Base-by-base conservation (phyloP, 2,888 invertebrate genomes). In the Hipparchia semele region DNA sequence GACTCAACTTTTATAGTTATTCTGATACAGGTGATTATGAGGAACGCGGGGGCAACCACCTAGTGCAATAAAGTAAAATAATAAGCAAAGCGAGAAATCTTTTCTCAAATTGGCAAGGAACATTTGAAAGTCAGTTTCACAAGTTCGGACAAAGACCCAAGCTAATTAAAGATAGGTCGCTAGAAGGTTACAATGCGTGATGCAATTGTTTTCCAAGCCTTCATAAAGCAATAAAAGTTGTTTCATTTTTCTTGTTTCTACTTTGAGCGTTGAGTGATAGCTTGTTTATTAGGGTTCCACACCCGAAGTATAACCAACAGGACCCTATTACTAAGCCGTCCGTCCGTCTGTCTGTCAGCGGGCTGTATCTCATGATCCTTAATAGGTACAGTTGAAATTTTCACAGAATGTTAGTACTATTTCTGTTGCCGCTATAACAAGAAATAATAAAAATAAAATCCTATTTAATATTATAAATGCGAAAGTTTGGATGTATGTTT, bases 111-210 rank as follows among this genome's bases (percentile, higher is more conserved):
- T 82, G 83, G 71, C 81, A 81, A 81, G 80, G 90, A 84, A 80
- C 91, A 80, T 90, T 91, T 92, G 89, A 92, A 92, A 90, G 92
- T 91, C 92, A 91, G 83, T 69, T 68, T 58, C 82, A 64, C 82
- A 85, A 85, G 82, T 84, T 74, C 83, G 89, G 90, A 70, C 91
- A 88, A 91, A 86, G 90, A 91, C 86, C 86, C 79, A 77, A 79
- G 83, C 84, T 87, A 87, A 91, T 90, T 89, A 87, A 85, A 84
- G 86, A 86, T 85, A 88, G 90, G 91, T 83, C 90, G 78, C 75
- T 8, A 68, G 81, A 86, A 91, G 91, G 92, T 77, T 75, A 77
- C 73, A 75, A 77, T 76, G 77, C 78, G 70, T 74, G 70, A 77
- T 75, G 76, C 76, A 79, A 76, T 79, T 79, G 77, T 77, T 76